Conservation (phyloP, 2,797 vertebrate genomes). For the Myoxocephalus aenaeus region DNA sequence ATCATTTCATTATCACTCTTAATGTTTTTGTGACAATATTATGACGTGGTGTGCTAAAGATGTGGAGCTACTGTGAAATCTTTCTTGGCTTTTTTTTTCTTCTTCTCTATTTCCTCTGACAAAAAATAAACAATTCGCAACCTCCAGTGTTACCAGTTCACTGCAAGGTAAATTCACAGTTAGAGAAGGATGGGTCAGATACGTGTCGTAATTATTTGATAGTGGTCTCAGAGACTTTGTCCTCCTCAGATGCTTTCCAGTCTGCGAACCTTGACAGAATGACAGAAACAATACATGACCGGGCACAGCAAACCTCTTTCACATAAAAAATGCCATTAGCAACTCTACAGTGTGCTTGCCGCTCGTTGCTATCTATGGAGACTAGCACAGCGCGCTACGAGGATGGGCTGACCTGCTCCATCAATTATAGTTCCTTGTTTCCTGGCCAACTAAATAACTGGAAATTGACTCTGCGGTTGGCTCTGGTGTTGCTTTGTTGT, state of each 20-base stretch:
- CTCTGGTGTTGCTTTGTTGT: neutral
- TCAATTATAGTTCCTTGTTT: constrained; percentile 88
- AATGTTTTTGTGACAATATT: constrained; percentile 7
- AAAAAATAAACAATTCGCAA: neutral
- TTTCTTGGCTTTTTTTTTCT: neutral
- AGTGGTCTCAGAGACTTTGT: constrained; percentile 80
- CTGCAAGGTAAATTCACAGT: constrained; percentile 3
- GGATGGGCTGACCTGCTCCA: constrained; percentile 85
- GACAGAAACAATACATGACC: constrained; percentile 82
- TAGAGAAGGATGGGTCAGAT: neutral
- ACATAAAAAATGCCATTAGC: constrained; percentile 91
- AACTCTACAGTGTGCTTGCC: constrained; percentile 83
- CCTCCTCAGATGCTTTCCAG: constrained; percentile 42
- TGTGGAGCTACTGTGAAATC: constrained; percentile 16
- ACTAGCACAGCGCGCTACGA: constrained; percentile 82
- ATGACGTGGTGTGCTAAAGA: neutral
- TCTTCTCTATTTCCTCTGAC: neutral
- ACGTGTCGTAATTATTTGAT: constrained; percentile 65
- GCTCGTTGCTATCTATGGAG: constrained; percentile 86
- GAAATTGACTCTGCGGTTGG: constrained; percentile 1
- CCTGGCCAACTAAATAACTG: constrained; percentile 47
- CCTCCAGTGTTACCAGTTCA: neutral
- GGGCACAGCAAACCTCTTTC: constrained; percentile 83
- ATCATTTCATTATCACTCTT: constrained; percentile 7
- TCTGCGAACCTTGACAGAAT: constrained; percentile 83